These are phyloP conservation scores for Cosmorhoe ocellata DNA, from an alignment of 2,888 invertebrate genomes.

Conservation along the genomic window DNA sequence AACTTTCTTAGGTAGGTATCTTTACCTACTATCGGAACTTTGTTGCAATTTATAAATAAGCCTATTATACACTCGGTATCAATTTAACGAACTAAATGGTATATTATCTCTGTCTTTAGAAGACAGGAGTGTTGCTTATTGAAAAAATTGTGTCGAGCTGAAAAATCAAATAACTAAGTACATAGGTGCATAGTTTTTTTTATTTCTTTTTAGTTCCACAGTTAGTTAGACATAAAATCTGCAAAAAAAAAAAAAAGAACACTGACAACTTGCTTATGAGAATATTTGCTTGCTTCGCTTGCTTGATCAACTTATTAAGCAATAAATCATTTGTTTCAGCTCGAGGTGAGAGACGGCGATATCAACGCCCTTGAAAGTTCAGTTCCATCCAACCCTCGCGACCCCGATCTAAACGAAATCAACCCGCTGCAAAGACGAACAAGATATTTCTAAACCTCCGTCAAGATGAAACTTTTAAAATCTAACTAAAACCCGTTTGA, in stretches of 20 bases:
- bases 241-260: too few relatives aligned
- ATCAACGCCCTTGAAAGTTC: slow-evolving; percentile 37
- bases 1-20: not conserved
- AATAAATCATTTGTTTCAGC: slow-evolving; percentile 30
- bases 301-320: not conserved
- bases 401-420: slow-evolving; percentile 48
- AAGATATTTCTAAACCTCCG: slow-evolving; percentile 28
- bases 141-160: too few relatives aligned
- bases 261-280: too few relatives aligned
- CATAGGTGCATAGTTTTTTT: too few relatives aligned
- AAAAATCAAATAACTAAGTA: too few relatives aligned
- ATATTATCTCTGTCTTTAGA: too few relatives aligned
- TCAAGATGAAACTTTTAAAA: slow-evolving; percentile 27
- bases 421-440: slow-evolving; percentile 37
- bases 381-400: slow-evolving; percentile 25
- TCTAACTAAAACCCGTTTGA: slow-evolving; percentile 16
- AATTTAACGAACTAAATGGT: too few relatives aligned
- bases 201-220: too few relatives aligned
- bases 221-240: too few relatives aligned
- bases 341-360: slow-evolving; percentile 21
- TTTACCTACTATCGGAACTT: not conserved
- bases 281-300: too few relatives aligned
- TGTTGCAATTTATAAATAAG: not conserved
- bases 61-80: too few relatives aligned
- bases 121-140: too few relatives aligned